Evolutionary conservation across 2,797 vertebrate genomes (phyloP), one percentile per base, ranked within the genome.

Genomic region (Orestias chungarensis): DNA sequence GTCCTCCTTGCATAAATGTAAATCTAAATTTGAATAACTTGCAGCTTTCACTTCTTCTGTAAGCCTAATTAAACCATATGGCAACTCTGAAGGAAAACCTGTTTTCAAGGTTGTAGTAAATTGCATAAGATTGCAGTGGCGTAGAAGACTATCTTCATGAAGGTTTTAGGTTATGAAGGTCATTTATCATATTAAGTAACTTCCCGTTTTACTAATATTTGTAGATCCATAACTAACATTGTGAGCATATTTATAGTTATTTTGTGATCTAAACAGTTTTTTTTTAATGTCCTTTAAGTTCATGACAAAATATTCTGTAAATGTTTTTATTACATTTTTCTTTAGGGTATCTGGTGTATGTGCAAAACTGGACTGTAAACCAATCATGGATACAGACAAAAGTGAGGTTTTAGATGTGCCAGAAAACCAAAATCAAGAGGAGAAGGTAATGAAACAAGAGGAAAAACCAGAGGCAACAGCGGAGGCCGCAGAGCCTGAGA

Each of bases 331-430:
- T 75, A 46, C 50, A 5, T 29, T 64, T 29, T 2, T 68, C 3
- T 83, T 75, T 55, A 77, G 89, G 89, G 89, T 89, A 77, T 70
- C 66, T 76, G 81, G 77, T 91, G n/a, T 80, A 79, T 81, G 83
- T 72, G 57, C 76, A n/a, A 75, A 75, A 27, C 82, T 78, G 69
- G 79, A 84, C 70, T 86, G 66, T 64, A 79, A 90, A 54, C 40
- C 78, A 81, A 70, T 81, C 78, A 94, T 94, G 93, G 94, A 94
- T 81, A 67, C 77, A 61, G 93, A 93, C 44, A 90, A 82, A 66
- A 92, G 74, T 1, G 88, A 90, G 44, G 87, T 90, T 88, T 80
- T 87, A 23, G 85, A 89, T 61, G 81, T 42, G 55, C 71, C 83
- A 49, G 85, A 89, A 66, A 68, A 82, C 77, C 85, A 68, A 65